These are phyloP conservation scores for Camponotus vicinus DNA, from an alignment of 1,140 invertebrate genomes.

Conservation along the genomic window DNA sequence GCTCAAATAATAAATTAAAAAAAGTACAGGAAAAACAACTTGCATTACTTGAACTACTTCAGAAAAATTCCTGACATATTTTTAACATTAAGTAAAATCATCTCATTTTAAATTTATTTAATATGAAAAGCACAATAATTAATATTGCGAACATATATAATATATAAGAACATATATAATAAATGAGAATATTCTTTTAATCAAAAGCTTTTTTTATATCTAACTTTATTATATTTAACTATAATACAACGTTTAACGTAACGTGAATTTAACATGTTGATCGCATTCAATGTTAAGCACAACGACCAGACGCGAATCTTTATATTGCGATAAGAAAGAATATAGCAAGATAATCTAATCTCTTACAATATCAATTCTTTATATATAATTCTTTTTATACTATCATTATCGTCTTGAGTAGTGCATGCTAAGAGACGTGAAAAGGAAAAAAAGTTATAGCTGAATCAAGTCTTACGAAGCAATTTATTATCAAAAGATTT, in stretches of 20 bases:
- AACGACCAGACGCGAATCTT: background rate
- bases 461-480: background rate
- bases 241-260: background rate
- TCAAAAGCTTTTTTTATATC: background rate
- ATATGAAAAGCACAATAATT: background rate
- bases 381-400: background rate
- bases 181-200: background rate
- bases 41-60: background rate
- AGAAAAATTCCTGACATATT: background rate
- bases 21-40: background rate
- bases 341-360: constrained; percentile 14
- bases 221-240: background rate
- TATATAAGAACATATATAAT: no score
- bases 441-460: constrained; percentile 16
- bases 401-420: constrained; percentile 20
- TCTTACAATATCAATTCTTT: background rate
- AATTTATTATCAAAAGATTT: background rate
- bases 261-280: background rate
- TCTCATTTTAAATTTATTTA: background rate
- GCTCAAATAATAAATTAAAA: background rate
- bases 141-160: background rate
- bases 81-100: background rate
- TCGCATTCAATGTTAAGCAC: background rate
- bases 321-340: constrained; percentile 30
- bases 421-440: background rate